Percentiles rank a stretch among this genome's conserved stretches.
phyloP scores from a whole-genome alignment of 2,888 invertebrate species.

The Dasysyrphus tricinctus region DNA sequence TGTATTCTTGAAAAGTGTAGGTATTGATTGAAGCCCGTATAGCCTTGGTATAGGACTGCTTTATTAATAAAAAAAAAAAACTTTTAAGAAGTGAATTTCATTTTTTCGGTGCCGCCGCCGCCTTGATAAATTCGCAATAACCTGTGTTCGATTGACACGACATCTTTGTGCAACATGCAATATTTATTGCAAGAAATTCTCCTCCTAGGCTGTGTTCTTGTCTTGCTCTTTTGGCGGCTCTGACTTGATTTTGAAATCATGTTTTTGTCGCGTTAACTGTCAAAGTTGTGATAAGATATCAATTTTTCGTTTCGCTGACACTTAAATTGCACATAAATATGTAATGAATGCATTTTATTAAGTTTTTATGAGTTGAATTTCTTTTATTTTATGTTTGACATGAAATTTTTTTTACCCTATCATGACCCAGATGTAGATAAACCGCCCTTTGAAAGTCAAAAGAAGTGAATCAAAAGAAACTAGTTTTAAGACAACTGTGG shows the following conservation, averaged over 20 bases:
- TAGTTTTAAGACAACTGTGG: too few relatives aligned
- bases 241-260: background rate
- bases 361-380: background rate
- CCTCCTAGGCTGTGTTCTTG: background rate
- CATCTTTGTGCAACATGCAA: background rate
- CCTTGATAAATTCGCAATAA: too few relatives aligned
- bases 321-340: background rate
- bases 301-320: slow-evolving; percentile 11
- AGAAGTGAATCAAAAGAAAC: background rate
- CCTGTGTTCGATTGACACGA: background rate
- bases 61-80: too few relatives aligned
- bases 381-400: background rate
- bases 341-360: background rate
- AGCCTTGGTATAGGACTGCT: too few relatives aligned
- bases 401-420: too few relatives aligned
- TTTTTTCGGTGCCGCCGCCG: too few relatives aligned
- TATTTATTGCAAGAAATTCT: background rate
- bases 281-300: slow-evolving; percentile 43
- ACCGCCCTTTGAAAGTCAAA: background rate
- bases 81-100: too few relatives aligned
- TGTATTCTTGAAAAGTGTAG: too few relatives aligned
- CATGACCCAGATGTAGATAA: background rate
- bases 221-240: background rate
- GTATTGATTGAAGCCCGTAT: too few relatives aligned
- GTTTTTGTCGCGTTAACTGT: slow-evolving; percentile 10